Evolutionary conservation across 92 coral and sea anemone genomes (phyloP).

Genomic region (Ricordea florida): DNA sequence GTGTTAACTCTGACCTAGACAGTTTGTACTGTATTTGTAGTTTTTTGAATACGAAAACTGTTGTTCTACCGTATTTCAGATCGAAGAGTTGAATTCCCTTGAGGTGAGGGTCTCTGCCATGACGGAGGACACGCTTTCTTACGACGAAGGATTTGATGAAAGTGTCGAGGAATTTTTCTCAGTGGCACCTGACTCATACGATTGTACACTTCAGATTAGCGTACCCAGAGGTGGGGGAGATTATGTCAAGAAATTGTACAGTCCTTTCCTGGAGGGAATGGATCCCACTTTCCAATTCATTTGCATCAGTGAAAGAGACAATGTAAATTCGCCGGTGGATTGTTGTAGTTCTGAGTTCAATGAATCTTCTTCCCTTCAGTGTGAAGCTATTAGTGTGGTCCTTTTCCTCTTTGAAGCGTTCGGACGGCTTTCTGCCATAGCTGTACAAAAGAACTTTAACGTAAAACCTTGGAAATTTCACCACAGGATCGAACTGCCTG

Average conservation of each 20-base stretch:
- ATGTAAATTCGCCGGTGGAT: constrained; percentile 1
- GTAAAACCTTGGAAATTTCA: constrained; percentile 83
- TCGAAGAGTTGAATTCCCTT: neutral
- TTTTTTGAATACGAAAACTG: neutral
- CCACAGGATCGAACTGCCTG: constrained; percentile 83
- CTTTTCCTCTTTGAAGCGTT: constrained; percentile 79
- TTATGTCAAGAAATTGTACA: constrained; percentile 54
- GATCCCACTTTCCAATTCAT: constrained; percentile 89
- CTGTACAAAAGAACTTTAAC: constrained; percentile 60
- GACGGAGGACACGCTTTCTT: constrained; percentile 6
- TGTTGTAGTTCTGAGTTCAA: neutral
- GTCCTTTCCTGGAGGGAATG: constrained; percentile 77
- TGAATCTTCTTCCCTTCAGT: neutral
- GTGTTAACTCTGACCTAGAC: no score
- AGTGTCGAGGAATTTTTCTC: neutral
- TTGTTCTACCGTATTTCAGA: neutral
- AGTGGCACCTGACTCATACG: constrained; percentile 70
- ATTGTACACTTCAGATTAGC: constrained; percentile 70
- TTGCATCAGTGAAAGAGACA: constrained; percentile 55
- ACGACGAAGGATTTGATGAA: constrained; percentile 49
- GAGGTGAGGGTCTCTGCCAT: no score
- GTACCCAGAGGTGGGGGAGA: constrained; percentile 41
- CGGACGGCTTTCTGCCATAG: constrained; percentile 76
- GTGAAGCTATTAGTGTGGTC: constrained; percentile 62
- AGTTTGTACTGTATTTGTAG: no score